Evolutionary conservation across 1,140 invertebrate genomes (phyloP).

Genomic region (Odontomachus brunneus): DNA sequence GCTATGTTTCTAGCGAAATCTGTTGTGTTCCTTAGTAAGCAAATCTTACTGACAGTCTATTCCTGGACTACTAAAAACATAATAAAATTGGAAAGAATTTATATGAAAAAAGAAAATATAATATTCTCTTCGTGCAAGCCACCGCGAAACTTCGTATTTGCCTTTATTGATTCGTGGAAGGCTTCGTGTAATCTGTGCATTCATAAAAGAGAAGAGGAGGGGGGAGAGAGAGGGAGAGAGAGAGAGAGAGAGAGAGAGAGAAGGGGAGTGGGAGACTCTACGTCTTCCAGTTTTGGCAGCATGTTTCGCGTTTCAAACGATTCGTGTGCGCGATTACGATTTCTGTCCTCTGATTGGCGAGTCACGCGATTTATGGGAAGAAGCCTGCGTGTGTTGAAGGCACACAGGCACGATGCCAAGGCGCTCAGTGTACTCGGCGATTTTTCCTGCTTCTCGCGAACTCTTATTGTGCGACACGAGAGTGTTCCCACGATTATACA

Average conservation of each 20-base stretch:
- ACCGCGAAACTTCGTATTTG: conserved; percentile 17
- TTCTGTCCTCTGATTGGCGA: conserved; percentile 6
- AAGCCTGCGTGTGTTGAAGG: conserved; percentile 9
- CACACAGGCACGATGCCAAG: background rate
- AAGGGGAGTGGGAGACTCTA: background rate
- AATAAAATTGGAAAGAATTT: no score
- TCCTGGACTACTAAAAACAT: no score
- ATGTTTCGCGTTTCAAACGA: conserved; percentile 8
- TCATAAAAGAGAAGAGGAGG: background rate
- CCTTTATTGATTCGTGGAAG: conserved; percentile 9
- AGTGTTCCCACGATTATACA: conserved; percentile 48
- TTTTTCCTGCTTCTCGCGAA: conserved; percentile 15
- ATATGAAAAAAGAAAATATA: no score
- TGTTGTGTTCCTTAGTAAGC: no score
- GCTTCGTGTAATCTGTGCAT: background rate
- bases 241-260: background rate
- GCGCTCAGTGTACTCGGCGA: background rate
- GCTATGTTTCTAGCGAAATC: no score
- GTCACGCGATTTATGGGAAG: conserved; percentile 20
- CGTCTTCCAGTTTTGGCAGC: background rate
- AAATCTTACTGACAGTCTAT: no score
- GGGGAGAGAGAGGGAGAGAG: no score
- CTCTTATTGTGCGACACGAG: conserved; percentile 32
- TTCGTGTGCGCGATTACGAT: background rate
- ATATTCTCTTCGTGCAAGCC: no score